A percentile compares a stretch with the other conserved stretches of the same genome.
Conservation (phyloP, 2,113 vertebrate species). For the Triplophysa siluroides region DNA sequence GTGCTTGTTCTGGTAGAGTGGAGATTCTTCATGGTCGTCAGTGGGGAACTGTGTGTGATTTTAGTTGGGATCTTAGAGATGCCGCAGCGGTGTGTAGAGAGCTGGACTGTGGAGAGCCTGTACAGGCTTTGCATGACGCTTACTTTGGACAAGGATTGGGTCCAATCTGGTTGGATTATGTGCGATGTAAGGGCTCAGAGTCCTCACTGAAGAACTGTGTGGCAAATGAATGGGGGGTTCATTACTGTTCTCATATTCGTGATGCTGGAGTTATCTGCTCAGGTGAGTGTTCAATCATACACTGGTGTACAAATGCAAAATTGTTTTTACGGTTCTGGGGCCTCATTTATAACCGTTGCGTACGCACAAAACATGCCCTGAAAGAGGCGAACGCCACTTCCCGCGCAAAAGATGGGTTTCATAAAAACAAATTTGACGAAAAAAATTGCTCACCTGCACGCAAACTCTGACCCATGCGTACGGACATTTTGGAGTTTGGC, state of each 20-base stretch:
- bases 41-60: constrained; percentile 33
- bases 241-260: not conserved
- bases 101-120: not conserved
- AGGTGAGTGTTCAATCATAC: not conserved
- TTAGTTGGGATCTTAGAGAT: constrained; percentile 1
- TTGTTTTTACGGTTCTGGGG: too few relatives aligned
- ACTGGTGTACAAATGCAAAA: too few relatives aligned
- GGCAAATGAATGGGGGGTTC: not conserved
- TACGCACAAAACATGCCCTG: too few relatives aligned
- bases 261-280: not conserved
- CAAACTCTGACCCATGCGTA: too few relatives aligned
- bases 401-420: too few relatives aligned
- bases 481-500: too few relatives aligned
- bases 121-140: not conserved
- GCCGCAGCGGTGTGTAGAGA: constrained; percentile 9
- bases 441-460: too few relatives aligned
- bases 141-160: not conserved
- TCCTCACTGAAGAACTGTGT: constrained; percentile 3
- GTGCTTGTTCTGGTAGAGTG: not conserved
- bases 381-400: too few relatives aligned
- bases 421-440: too few relatives aligned
- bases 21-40: constrained; percentile 1
- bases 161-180: not conserved
- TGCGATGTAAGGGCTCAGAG: constrained; percentile 24
- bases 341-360: too few relatives aligned